Base-by-base conservation (phyloP, 2,888 invertebrate genomes). In the Cryptus armator region DNA sequence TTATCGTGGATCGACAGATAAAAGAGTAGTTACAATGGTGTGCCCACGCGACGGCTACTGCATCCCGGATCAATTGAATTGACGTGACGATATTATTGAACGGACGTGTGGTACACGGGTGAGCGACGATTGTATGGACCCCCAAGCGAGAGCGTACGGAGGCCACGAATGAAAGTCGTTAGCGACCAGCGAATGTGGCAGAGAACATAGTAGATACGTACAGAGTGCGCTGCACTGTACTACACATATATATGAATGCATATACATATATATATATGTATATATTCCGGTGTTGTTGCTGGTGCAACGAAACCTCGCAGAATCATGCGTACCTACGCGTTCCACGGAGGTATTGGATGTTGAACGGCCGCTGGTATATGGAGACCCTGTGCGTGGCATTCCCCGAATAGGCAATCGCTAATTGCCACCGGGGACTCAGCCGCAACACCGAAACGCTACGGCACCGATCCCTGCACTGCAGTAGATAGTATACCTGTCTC, bases 391-490 rank as follows among this genome's bases (percentile, higher is more conserved):
- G 46, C 48, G 44, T 66, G 67, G 37, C 56, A 72, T 53, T 24
- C 9, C 44, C 59, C 72, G 66, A 78, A 74, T 77, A 82, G 77
- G 74, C 77, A 82, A 77, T 78, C 59, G 71, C 67, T 82, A 81
- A 84, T 84, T 84, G 81, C 81, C 64, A 76, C 37, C 56, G 64
- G 75, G 76, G 71, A 76, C 51, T 64, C 66, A 9, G 29, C 82
- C 53, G 77, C 51, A 77, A 46, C 76, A 59, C 56, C 44, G 77
- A 77, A 70, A 44, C 68, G 66, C 68, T 67, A 48, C 66, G 56
- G 68, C 3, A n/a, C 9, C 56, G 67, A 24, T 51, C 14, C 14
- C 46, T 53, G 46, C 46, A 29, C 6, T 19, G 59, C 16, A 70
- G 66, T 53, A 62, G 37, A 48, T 24, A 19, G 71, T n/a, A n/a